A percentile compares a stretch with the other conserved stretches of the same genome.
Evolutionary conservation across 2,797 vertebrate species (phyloP).

Genomic region (Aulostomus chinensis): DNA sequence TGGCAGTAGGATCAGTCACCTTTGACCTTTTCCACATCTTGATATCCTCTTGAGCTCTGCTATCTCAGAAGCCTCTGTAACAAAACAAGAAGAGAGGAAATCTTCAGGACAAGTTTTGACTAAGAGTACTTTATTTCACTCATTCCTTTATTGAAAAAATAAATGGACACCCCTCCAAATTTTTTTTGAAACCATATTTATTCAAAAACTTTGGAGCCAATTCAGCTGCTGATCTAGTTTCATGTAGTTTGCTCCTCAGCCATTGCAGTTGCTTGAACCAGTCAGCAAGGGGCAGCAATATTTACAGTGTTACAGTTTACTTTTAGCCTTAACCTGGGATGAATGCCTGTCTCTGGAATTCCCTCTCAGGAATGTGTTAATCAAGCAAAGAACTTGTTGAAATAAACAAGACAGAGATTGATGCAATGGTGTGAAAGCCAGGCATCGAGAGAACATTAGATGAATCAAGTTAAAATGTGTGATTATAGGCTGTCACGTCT

Average conservation of each 20-base stretch:
- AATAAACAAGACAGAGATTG: constrained; percentile 21
- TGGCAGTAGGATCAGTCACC: constrained; percentile 75
- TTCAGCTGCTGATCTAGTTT: constrained; percentile 1
- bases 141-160: constrained; percentile 3
- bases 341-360: constrained; percentile 30
- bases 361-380: constrained; percentile 44
- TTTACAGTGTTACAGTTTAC: constrained; percentile 24
- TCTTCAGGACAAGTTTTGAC: too few relatives aligned
- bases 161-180: not conserved
- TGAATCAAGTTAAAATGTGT: too few relatives aligned
- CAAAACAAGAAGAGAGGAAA: not conserved
- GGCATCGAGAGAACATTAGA: too few relatives aligned
- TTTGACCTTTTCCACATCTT: constrained; percentile 82
- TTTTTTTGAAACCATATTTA: not conserved
- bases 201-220: not conserved
- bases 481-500: too few relatives aligned
- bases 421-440: not conserved
- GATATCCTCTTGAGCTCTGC: constrained; percentile 42
- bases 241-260: not conserved
- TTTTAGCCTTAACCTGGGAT: constrained; percentile 13
- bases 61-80: constrained; percentile 58
- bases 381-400: constrained; percentile 17
- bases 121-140: too few relatives aligned
- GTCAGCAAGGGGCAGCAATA: constrained; percentile 58
- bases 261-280: constrained; percentile 38